Evolutionary conservation across 2,797 vertebrate species (phyloP), one percentile per base, ranked within the genome.

Genomic region (Bradypodion pumilum): DNA sequence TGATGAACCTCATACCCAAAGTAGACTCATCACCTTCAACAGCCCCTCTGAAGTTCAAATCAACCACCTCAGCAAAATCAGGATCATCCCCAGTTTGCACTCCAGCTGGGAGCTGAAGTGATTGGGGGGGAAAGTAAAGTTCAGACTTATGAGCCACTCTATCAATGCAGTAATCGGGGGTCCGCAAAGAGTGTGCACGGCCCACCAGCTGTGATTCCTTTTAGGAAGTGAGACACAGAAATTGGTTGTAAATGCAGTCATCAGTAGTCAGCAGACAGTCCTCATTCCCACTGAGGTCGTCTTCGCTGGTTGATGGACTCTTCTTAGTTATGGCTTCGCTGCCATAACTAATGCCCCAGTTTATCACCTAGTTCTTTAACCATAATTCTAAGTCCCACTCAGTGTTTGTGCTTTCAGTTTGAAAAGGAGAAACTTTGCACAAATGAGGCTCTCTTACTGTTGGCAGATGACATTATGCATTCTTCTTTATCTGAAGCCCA

Each of bases 401-500:
- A 0, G 76, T 0, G 0, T 62, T 74, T 0, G 0, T 82, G 86
- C 76, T 69, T 0, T 0, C 78, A 0, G n/a, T 85, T 86, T 25
- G 0, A 62, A 74, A 63, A 7, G 74, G 13, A 23, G n/a, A 80
- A 86, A 68, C 82, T 69, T 87, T 70, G 37, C 0, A 0, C 0
- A 0, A 62, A 82, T 79, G 84, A 2, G 78, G 81, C 62, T 85
- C 80, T 49, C 52, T 56, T 32, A 69, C 82, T 0, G 5, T 88
- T 27, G 86, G 74, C 62, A 88, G 89, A 81, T 79, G 37, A 2
- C 29, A 84, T 85, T 86, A 88, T 86, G 87, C 80, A 90, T 92
- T 93, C 89, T 88, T 89, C 81, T 90, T 93, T 81, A 88, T 90
- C 93, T 91, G 89, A 84, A 90, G 89, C 90, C 89, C 84, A 37